Percentiles rank a stretch among this genome's conserved stretches.
These are phyloP conservation scores for Boulengeromyrus knoepffleri DNA, from an alignment of 2,113 vertebrate genomes.

Conservation along the genomic window DNA sequence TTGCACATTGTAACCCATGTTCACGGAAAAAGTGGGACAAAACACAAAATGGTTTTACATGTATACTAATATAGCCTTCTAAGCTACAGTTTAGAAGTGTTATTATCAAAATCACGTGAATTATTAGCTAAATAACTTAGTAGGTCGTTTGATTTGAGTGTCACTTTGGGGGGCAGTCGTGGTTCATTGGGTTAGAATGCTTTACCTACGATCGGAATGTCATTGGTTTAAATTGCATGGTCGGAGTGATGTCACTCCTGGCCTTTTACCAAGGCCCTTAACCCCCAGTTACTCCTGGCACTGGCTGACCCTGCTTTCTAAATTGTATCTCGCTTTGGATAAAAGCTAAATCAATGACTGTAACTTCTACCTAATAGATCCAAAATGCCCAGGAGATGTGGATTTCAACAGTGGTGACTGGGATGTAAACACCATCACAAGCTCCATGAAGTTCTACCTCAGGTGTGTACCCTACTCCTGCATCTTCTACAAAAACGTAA, in stretches of 20 bases:
- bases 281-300: not conserved
- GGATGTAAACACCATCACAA: slow-evolving; percentile 94
- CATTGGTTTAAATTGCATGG: not conserved
- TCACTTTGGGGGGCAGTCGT: not conserved
- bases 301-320: not conserved
- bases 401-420: slow-evolving; percentile 78
- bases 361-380: slow-evolving; percentile 56
- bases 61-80: not conserved
- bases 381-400: slow-evolving; percentile 77
- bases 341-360: not conserved
- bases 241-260: not conserved
- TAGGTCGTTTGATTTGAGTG: not conserved
- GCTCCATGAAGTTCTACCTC: slow-evolving; percentile 94
- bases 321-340: not conserved
- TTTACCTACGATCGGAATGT: not conserved
- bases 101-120: not conserved
- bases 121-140: not conserved
- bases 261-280: not conserved
- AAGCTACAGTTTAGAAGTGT: not conserved
- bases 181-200: not conserved
- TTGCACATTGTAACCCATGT: not conserved
- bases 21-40: not conserved
- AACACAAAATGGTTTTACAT: not conserved
- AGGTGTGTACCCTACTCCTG: slow-evolving; percentile 58
- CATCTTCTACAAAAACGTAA: not conserved